A percentile compares a stretch with the other conserved stretches of the same genome.
Evolutionary conservation across 37 sponge, comb jelly and placozoan species (phyloP).

Genomic region (Oopsacas minuta): DNA sequence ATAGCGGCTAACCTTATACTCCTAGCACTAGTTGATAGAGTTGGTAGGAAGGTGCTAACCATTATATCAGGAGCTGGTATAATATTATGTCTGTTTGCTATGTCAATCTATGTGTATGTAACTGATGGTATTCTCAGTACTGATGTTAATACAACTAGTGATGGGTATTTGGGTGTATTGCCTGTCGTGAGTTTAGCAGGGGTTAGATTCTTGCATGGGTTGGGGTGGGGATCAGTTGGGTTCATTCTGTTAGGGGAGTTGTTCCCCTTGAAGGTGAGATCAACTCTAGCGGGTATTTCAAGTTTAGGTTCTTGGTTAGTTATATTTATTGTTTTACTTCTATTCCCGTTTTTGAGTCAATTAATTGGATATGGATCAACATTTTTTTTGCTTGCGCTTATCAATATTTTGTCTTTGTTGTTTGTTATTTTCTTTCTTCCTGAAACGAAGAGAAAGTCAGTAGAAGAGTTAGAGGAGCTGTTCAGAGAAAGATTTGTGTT

Average conservation of each 20-base stretch:
- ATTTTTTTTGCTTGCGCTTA: background rate
- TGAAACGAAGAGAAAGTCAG: slow-evolving; percentile 64
- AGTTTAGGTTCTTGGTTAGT: background rate
- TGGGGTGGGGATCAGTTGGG: slow-evolving; percentile 13
- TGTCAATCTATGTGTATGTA: background rate
- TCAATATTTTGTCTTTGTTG: slow-evolving; percentile 29
- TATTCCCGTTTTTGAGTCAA: background rate
- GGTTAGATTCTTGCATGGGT: background rate
- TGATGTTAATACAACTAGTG: background rate
- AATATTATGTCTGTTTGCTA: background rate
- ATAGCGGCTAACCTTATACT: background rate
- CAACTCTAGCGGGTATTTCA: background rate
- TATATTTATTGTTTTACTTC: background rate
- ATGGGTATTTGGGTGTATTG: background rate
- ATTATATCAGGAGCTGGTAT: background rate
- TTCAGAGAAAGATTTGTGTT: slow-evolving; percentile 23
- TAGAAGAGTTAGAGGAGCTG: slow-evolving; percentile 67
- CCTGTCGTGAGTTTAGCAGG: background rate
- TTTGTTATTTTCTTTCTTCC: slow-evolving; percentile 68
- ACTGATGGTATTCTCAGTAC: background rate
- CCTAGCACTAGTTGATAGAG: background rate
- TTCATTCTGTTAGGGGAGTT: background rate
- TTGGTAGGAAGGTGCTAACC: background rate
- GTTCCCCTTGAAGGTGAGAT: background rate
- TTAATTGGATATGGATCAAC: background rate